These are phyloP conservation scores for Liopterus haemorrhoidalis DNA, from an alignment of 2,888 invertebrate species.

Conservation along the genomic window DNA sequence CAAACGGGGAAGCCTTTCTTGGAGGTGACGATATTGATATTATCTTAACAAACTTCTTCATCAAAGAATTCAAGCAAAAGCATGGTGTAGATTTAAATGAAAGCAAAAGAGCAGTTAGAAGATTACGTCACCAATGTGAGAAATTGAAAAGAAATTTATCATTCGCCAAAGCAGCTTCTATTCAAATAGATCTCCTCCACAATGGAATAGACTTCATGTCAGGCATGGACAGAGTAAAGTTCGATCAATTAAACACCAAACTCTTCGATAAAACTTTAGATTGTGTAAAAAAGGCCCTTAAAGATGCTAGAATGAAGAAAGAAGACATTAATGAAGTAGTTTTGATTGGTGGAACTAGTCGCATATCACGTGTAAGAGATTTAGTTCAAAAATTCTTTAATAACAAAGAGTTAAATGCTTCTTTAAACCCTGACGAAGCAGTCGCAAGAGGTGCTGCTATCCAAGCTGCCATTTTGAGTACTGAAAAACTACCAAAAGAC, in stretches of 20 bases:
- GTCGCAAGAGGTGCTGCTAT: slow-evolving; percentile 91
- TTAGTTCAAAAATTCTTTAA: slow-evolving; percentile 85
- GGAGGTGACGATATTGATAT: slow-evolving; percentile 34
- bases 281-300: slow-evolving; percentile 76
- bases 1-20: slow-evolving; percentile 32
- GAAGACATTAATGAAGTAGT: slow-evolving; percentile 77
- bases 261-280: slow-evolving; percentile 16
- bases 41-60: slow-evolving; percentile 27
- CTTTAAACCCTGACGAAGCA: slow-evolving; percentile 91
- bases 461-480: slow-evolving; percentile 80
- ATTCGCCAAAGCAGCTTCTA: slow-evolving; percentile 6
- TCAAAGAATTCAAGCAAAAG: slow-evolving; percentile 18
- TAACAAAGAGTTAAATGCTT: slow-evolving; percentile 86
- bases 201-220: slow-evolving; percentile 6
- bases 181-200: slow-evolving; percentile 13
- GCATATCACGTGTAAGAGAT: slow-evolving; percentile 91
- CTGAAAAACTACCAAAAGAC: slow-evolving; percentile 64
- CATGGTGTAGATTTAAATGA: slow-evolving; percentile 21
- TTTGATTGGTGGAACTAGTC: slow-evolving; percentile 86
- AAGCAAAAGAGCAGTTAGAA: slow-evolving; percentile 16
- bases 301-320: slow-evolving; percentile 90
- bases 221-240: slow-evolving; percentile 25
- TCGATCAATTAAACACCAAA: slow-evolving; percentile 28
- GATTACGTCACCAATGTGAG: slow-evolving; percentile 28
- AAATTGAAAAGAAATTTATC: slow-evolving; percentile 26